Conservation (phyloP, 1,140 invertebrate genomes). For the Oncopodura yosiiana region DNA sequence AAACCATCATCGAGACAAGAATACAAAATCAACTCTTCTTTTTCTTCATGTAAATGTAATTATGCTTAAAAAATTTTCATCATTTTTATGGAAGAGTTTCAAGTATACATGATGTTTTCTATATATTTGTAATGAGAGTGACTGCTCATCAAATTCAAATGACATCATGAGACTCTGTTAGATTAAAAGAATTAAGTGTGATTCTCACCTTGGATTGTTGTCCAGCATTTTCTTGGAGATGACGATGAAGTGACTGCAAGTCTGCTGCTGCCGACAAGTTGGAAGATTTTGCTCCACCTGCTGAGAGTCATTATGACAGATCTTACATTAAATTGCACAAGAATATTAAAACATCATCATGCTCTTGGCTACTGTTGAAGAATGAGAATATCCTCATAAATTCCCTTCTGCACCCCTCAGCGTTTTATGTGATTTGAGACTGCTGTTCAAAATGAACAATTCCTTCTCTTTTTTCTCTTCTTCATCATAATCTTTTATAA, state of each 20-base stretch:
- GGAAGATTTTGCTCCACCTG: constrained; percentile 19
- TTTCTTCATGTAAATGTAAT: too few relatives aligned
- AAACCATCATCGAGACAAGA: too few relatives aligned
- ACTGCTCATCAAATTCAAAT: too few relatives aligned
- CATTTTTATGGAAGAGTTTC: too few relatives aligned
- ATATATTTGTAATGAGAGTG: too few relatives aligned
- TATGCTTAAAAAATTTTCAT: too few relatives aligned
- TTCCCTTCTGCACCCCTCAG: constrained; percentile 3
- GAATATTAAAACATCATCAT: constrained; percentile 33
- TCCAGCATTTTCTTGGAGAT: constrained; percentile 25
- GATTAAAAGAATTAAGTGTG: not conserved
- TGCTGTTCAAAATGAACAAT: not conserved
- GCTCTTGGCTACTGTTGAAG: constrained; percentile 25
- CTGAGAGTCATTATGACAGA: constrained; percentile 29
- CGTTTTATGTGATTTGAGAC: too few relatives aligned
- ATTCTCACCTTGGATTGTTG: constrained; percentile 26
- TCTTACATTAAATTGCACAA: constrained; percentile 30
- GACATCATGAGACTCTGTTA: too few relatives aligned
- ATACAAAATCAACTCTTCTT: too few relatives aligned
- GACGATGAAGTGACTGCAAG: too few relatives aligned
- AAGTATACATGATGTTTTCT: too few relatives aligned
- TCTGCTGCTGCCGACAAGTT: constrained; percentile 24
- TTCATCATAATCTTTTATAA: not conserved
- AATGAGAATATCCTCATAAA: constrained; percentile 18
- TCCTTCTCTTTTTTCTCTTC: not conserved